A percentile compares a stretch with the other conserved stretches of the same genome.
Conservation (phyloP, 2,113 vertebrate species). For the Apteryx mantelli region DNA sequence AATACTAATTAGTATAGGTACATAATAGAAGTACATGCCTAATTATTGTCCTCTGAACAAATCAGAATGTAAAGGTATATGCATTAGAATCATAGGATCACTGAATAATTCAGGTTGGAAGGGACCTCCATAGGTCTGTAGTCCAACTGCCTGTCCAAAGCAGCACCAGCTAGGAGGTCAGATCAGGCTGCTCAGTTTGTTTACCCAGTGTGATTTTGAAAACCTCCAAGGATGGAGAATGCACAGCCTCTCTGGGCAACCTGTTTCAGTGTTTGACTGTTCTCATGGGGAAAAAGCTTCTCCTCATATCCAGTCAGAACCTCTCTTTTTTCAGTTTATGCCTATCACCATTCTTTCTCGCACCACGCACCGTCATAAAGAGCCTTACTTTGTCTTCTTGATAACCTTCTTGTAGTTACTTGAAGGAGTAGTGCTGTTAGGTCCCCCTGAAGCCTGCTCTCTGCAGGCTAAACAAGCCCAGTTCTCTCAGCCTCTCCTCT, state of each 20-base stretch:
- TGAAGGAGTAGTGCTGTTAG: too few relatives aligned
- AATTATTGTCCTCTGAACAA: neutral
- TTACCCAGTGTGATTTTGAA: neutral
- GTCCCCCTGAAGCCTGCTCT: too few relatives aligned
- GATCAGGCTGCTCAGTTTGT: neutral
- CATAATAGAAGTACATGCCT: neutral
- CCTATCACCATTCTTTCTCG: neutral
- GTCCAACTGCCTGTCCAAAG: neutral
- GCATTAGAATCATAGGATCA: neutral
- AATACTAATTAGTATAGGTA: neutral
- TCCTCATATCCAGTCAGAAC: neutral
- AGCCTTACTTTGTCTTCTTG: neutral
- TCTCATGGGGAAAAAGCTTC: neutral
- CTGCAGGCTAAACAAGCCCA: too few relatives aligned
- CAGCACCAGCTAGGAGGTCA: neutral
- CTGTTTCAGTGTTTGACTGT: neutral
- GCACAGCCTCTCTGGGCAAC: neutral
- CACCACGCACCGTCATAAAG: neutral
- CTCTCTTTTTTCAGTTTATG: neutral
- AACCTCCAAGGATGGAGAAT: neutral
- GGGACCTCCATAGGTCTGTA: neutral
- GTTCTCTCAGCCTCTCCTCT: too few relatives aligned
- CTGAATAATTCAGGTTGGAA: neutral
- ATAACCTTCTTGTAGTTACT: neutral
- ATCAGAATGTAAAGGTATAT: neutral